phyloP scores from a whole-genome alignment of 2,113 vertebrate genomes.

The Odontesthes bonariensis region DNA sequence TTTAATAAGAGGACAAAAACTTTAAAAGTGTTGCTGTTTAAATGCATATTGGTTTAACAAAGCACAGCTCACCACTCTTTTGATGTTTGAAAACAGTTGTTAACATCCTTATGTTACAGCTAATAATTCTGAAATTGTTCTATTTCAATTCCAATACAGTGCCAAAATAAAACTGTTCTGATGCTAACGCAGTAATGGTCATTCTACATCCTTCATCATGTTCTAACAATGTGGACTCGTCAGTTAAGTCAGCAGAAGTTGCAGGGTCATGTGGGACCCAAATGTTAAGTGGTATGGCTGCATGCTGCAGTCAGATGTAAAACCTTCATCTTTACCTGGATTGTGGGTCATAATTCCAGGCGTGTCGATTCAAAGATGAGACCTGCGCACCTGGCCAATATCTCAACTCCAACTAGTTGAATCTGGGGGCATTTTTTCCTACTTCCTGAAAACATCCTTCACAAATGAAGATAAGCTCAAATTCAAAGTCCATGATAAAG shows the following conservation, averaged over 20 bases:
- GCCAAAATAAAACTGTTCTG: too few relatives aligned
- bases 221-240: background rate
- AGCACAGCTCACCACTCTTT: too few relatives aligned
- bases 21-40: background rate
- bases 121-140: too few relatives aligned
- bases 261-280: background rate
- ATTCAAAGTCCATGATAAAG: constrained; percentile 60
- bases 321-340: constrained; percentile 64
- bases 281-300: background rate
- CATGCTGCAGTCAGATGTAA: background rate
- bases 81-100: too few relatives aligned
- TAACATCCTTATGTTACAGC: background rate
- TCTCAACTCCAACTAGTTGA: constrained; percentile 44
- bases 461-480: constrained; percentile 16
- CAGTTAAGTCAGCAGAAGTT: background rate
- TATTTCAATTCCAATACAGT: too few relatives aligned
- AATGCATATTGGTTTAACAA: background rate
- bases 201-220: background rate
- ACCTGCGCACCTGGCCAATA: constrained; percentile 33
- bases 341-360: constrained; percentile 61
- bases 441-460: constrained; percentile 62
- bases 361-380: constrained; percentile 28
- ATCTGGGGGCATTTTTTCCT: constrained; percentile 27
- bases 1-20: too few relatives aligned
- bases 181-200: background rate